These are phyloP conservation scores for Anneissia japonica DNA, from an alignment of 35 echinoderm and acorn worm species.

Conservation along the genomic window DNA sequence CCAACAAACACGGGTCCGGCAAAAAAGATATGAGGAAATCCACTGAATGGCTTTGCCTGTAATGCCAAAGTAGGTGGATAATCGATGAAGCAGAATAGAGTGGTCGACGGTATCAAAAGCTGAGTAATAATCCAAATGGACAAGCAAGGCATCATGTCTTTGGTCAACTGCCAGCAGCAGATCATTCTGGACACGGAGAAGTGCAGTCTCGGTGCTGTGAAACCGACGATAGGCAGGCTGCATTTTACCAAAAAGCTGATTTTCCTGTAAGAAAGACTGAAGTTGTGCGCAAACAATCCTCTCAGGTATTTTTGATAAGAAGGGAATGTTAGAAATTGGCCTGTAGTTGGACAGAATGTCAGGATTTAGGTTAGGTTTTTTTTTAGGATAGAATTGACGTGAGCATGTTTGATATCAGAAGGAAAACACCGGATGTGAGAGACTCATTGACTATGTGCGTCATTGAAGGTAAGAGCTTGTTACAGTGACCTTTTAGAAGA, in stretches of 20 bases:
- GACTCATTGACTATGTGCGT: too few relatives aligned
- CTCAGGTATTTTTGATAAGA: too few relatives aligned
- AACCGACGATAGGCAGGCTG: slow-evolving; percentile 40
- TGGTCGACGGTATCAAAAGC: slow-evolving; percentile 51
- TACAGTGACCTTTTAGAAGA: too few relatives aligned
- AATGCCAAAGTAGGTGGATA: slow-evolving; percentile 30
- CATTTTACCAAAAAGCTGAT: slow-evolving; percentile 1
- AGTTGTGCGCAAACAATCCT: too few relatives aligned
- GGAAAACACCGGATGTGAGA: too few relatives aligned
- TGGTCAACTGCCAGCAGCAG: slow-evolving; percentile 28
- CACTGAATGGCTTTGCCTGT: not conserved
- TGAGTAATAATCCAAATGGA: slow-evolving; percentile 22
- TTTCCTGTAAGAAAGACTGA: not conserved
- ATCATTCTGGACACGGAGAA: slow-evolving; percentile 31
- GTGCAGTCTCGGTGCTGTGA: slow-evolving; percentile 53
- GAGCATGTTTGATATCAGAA: too few relatives aligned
- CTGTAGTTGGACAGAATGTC: too few relatives aligned
- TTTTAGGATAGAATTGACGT: too few relatives aligned
- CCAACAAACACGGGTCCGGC: not conserved
- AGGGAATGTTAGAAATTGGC: too few relatives aligned
- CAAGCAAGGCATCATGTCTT: slow-evolving; percentile 10
- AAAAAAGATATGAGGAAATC: too few relatives aligned
- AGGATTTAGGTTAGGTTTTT: not conserved
- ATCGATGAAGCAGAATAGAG: slow-evolving; percentile 13
- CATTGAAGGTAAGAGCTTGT: too few relatives aligned